Evolutionary conservation across 2,113 vertebrate species (phyloP).

Genomic region (Pterocles orientalis): DNA sequence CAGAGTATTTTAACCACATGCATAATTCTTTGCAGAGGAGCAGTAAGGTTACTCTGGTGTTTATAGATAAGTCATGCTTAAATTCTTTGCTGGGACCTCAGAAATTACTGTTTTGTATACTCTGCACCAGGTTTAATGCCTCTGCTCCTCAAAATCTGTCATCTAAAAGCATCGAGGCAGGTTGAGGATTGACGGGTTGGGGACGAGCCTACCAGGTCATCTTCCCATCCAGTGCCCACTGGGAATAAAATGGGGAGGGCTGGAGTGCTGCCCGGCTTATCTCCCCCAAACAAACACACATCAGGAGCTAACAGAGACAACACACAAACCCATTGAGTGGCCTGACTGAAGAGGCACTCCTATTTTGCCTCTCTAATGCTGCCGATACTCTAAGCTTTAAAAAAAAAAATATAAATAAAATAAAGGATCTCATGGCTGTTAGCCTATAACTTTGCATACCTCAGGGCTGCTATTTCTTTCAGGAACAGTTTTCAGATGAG

Average conservation of each 20-base stretch:
- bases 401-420: too few species aligned
- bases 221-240: not conserved
- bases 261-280: not conserved
- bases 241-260: not conserved
- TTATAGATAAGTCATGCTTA: not conserved
- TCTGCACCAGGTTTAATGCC: not conserved
- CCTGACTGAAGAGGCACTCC: not conserved
- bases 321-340: not conserved
- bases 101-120: not conserved
- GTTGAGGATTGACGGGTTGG: not conserved
- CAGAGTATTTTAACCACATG: not conserved
- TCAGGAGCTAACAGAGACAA: not conserved
- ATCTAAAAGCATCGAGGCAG: not conserved
- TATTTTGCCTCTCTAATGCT: not conserved
- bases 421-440: not conserved
- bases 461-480: not conserved
- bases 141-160: not conserved
- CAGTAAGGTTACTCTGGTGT: not conserved
- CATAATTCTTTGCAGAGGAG: not conserved
- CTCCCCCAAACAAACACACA: not conserved
- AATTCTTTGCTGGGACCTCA: not conserved
- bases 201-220: not conserved
- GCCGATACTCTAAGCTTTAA: not conserved
- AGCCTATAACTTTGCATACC: not conserved
- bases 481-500: constrained; percentile 14